Evolutionary conservation across 2,888 invertebrate species (phyloP).

Genomic region (Aleiodes testaceus): DNA sequence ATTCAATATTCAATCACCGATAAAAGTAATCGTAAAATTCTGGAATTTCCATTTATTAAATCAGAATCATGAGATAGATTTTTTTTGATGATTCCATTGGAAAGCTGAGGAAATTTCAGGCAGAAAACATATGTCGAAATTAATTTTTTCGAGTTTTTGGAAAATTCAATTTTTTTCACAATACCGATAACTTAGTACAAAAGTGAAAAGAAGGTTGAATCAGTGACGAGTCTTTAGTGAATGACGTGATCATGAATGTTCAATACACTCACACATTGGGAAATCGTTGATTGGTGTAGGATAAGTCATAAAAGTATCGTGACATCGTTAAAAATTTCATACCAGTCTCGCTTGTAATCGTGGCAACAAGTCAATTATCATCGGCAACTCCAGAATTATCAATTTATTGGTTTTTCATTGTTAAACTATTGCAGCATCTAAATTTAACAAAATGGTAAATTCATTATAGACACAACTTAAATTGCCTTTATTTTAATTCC

Average conservation of each 20-base stretch:
- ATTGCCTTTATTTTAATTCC: neutral
- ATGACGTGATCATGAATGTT: neutral
- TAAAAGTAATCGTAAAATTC: too few species aligned
- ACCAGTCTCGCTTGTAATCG: constrained; percentile 1
- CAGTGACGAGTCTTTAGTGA: constrained; percentile 9
- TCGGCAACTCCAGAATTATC: neutral
- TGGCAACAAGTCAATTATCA: neutral
- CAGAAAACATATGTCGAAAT: too few species aligned
- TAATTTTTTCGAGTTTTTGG: too few species aligned
- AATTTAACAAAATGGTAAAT: constrained; percentile 12
- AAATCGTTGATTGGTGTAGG: constrained; percentile 2
- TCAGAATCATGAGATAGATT: too few species aligned
- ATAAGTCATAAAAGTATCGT: constrained; percentile 10
- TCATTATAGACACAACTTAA: too few species aligned
- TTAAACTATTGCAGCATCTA: constrained; percentile 2
- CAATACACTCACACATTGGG: neutral
- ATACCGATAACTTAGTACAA: too few species aligned
- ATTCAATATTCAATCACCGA: too few species aligned
- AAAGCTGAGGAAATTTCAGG: too few species aligned
- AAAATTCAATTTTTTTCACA: too few species aligned
- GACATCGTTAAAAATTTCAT: constrained; percentile 10
- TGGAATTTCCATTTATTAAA: too few species aligned
- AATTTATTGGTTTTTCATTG: neutral
- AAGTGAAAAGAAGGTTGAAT: constrained; percentile 10
- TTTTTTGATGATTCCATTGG: too few species aligned